phyloP scores from a whole-genome alignment of 2,113 vertebrate genomes.

The Balaeniceps rex region DNA sequence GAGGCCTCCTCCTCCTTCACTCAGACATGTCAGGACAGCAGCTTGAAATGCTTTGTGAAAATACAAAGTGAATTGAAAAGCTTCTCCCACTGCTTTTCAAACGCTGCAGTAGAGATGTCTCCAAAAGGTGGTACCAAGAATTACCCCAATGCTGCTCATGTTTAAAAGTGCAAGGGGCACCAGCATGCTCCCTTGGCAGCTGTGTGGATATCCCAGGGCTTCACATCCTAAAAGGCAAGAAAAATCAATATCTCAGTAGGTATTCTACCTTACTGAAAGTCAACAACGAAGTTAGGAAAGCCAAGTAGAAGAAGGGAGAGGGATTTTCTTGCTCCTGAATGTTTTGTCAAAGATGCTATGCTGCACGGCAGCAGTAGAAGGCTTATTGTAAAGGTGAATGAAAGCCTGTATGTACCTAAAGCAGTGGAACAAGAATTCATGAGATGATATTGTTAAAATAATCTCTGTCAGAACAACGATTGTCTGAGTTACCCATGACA shows the following conservation, averaged over 20 bases:
- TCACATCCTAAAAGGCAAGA: not conserved
- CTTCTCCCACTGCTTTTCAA: constrained; percentile 18
- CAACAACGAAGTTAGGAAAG: not conserved
- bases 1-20: constrained; percentile 61
- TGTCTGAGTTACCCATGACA: not conserved
- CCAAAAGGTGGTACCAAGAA: not conserved
- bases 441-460: not conserved
- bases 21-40: constrained; percentile 68
- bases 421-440: not conserved
- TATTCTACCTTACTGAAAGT: not conserved
- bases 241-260: not conserved
- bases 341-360: not conserved
- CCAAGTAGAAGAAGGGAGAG: not conserved
- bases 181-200: not conserved
- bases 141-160: not conserved
- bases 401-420: not conserved
- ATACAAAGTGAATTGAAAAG: not conserved
- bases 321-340: not conserved
- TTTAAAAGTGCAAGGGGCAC: not conserved
- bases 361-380: not conserved
- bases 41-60: not conserved
- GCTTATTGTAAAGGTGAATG: not conserved
- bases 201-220: not conserved
- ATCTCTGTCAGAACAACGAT: not conserved
- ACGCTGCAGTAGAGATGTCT: not conserved